Evolutionary conservation across 2,113 vertebrate genomes (phyloP).

Genomic region (Labeo catla): DNA sequence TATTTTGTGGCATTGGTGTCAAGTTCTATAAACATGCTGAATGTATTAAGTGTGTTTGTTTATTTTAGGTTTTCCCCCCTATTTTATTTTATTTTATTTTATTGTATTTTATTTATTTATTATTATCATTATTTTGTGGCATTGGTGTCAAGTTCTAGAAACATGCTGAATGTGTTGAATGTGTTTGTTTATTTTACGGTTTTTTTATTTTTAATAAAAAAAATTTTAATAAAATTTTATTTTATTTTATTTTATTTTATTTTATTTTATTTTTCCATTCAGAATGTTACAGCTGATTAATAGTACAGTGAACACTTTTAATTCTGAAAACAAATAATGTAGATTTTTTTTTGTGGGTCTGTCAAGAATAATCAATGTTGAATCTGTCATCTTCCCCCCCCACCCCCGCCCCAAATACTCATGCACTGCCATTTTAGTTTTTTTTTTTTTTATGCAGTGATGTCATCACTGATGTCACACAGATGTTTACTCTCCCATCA

Average conservation of each 20-base stretch:
- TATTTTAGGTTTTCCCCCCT: no score
- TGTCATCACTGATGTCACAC: constrained; percentile 18
- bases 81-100: no score
- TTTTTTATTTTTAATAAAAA: no score
- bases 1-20: no score
- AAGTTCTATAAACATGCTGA: no score
- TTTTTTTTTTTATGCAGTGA: not conserved
- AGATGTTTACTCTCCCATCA: not conserved
- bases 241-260: not conserved
- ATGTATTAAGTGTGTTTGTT: no score
- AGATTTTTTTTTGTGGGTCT: not conserved
- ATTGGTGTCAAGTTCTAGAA: no score
- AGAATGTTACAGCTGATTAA: not conserved
- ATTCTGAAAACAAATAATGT: not conserved
- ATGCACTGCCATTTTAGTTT: not conserved
- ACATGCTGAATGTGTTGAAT: no score
- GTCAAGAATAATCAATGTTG: not conserved
- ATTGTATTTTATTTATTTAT: no score
- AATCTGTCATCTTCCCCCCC: not conserved
- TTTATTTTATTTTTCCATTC: not conserved
- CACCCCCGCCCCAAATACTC: not conserved
- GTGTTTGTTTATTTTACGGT: no score
- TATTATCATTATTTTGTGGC: no score
- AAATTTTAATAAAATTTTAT: no score
- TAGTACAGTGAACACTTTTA: not conserved